Percentiles rank a stretch among this genome's conserved stretches.
Conservation (phyloP, 2,797 vertebrate species). For the Tenualosa ilisha region DNA sequence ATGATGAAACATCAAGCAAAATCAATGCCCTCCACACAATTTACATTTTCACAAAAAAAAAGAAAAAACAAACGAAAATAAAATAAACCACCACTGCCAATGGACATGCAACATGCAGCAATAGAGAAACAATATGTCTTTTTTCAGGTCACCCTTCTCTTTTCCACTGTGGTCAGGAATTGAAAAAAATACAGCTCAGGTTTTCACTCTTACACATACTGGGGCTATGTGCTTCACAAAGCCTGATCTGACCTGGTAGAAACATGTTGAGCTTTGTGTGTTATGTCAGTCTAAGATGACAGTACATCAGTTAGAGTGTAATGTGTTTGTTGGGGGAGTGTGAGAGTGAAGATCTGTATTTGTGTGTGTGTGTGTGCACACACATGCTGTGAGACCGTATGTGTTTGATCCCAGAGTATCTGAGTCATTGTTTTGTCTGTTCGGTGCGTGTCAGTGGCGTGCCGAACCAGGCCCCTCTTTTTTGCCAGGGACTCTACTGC, state of each 20-base stretch:
- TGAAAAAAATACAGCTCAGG: not conserved
- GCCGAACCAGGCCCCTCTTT: not conserved
- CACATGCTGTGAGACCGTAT: slow-evolving; percentile 7
- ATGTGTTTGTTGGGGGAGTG: slow-evolving; percentile 1
- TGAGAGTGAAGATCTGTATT: not conserved
- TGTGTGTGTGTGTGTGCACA: not conserved
- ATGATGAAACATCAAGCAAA: not conserved
- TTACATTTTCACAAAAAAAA: not conserved
- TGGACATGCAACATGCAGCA: not conserved
- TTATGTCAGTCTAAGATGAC: not conserved
- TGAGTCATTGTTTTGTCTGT: slow-evolving; percentile 23
- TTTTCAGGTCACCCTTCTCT: not conserved
- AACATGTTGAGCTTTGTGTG: not conserved
- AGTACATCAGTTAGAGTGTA: not conserved
- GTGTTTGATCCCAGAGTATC: not conserved
- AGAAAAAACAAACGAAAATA: too few species aligned
- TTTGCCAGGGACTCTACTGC: slow-evolving; percentile 50
- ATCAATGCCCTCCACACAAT: not conserved
- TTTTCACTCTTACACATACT: not conserved
- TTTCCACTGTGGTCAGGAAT: not conserved
- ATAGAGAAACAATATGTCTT: too few species aligned
- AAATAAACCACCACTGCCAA: too few species aligned
- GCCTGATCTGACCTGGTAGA: not conserved
- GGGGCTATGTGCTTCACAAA: not conserved
- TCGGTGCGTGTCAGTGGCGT: not conserved